A percentile compares a stretch with the other conserved stretches of the same genome.
Evolutionary conservation across 2,797 vertebrate species (phyloP).

Genomic region (Gymnoscopelus microlampas): DNA sequence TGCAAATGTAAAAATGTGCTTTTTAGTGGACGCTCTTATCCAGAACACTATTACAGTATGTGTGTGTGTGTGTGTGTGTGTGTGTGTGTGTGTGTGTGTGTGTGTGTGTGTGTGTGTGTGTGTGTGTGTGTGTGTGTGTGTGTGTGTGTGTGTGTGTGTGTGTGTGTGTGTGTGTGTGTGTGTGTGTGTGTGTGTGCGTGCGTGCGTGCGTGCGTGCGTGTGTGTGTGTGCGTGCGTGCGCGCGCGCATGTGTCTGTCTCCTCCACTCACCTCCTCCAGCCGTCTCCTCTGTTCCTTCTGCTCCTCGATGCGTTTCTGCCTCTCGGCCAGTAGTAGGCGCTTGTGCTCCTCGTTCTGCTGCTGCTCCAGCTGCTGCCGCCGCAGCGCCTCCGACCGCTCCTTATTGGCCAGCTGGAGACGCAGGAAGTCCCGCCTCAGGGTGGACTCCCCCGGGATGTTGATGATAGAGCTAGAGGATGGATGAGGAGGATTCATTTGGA

Average conservation of each 20-base stretch:
- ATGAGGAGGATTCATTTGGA: neutral
- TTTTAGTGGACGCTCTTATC: too few relatives aligned
- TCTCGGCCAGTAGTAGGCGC: conserved; percentile 90
- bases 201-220: conserved; percentile 5
- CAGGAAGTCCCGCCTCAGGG: conserved; percentile 92
- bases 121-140: neutral
- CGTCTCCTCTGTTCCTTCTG: conserved; percentile 93
- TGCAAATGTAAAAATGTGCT: too few relatives aligned
- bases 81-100: too few relatives aligned
- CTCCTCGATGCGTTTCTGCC: conserved; percentile 96
- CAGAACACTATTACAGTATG: too few relatives aligned
- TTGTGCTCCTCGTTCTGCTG: conserved; percentile 97
- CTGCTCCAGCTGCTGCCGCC: conserved; percentile 92
- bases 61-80: too few relatives aligned
- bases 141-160: conserved; percentile 8
- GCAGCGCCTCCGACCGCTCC: conserved; percentile 90
- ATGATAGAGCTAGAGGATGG: conserved; percentile 87
- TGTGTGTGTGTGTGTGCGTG: neutral
- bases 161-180: conserved; percentile 3
- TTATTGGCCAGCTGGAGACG: conserved; percentile 94
- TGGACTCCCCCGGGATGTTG: conserved; percentile 93
- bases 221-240: neutral
- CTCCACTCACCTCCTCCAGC: conserved; percentile 88
- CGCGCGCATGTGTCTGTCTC: neutral
- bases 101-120: neutral